Percentiles rank a stretch among this genome's conserved stretches.
phyloP scores from a whole-genome alignment of 2,797 vertebrate genomes.

The Synanceia verrucosa region DNA sequence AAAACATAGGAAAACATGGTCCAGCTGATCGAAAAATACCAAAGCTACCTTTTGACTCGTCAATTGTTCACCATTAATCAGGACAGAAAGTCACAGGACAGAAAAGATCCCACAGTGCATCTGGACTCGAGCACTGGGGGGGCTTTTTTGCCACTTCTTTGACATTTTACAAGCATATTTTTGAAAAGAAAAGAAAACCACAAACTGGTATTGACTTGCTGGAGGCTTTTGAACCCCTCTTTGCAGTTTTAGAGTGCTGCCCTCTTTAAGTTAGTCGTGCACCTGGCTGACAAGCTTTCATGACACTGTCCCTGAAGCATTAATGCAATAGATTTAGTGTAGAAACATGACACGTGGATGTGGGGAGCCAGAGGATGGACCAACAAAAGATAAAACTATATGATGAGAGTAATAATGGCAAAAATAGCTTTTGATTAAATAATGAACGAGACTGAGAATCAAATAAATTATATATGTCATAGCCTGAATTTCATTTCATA shows the following conservation, averaged over 20 bases:
- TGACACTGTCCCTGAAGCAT: constrained; percentile 46
- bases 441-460: constrained; percentile 78
- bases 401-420: constrained; percentile 72
- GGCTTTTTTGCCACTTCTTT: too few relatives aligned
- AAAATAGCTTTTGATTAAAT: constrained; percentile 79
- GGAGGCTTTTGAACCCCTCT: constrained; percentile 29
- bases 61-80: constrained; percentile 9
- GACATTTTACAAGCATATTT: constrained; percentile 10
- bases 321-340: constrained; percentile 33
- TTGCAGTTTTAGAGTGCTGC: constrained; percentile 33
- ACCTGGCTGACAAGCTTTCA: constrained; percentile 39
- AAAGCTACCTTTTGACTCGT: neutral
- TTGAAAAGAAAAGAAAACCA: neutral
- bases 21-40: neutral
- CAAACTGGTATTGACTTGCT: constrained; percentile 18
- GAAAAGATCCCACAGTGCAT: constrained; percentile 1
- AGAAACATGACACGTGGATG: constrained; percentile 41
- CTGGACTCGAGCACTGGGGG: too few relatives aligned
- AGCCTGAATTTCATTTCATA: constrained; percentile 81
- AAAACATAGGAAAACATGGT: neutral
- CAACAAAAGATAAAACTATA: constrained; percentile 77
- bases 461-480: constrained; percentile 81
- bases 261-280: constrained; percentile 38
- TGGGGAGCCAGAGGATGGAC: constrained; percentile 40
- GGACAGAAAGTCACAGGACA: neutral